A percentile compares a stretch with the other conserved stretches of the same genome.
phyloP scores from a whole-genome alignment of 2,113 vertebrate species.

The Caranx melampygus region DNA sequence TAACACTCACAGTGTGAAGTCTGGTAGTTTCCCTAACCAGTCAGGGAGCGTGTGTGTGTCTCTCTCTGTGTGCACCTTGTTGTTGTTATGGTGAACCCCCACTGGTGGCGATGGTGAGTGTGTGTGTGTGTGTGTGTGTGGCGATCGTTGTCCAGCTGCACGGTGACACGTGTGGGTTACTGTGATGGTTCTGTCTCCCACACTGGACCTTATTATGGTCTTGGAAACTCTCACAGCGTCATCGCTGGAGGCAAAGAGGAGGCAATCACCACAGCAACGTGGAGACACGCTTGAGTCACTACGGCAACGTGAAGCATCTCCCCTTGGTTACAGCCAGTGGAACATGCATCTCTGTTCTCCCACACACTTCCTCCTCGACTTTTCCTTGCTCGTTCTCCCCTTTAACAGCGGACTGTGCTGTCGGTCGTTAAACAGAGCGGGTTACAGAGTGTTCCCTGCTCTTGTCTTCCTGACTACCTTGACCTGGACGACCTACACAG shows the following conservation, averaged over 20 bases:
- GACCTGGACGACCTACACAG: too few relatives aligned
- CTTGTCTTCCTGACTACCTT: too few relatives aligned
- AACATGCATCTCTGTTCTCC: conserved; percentile 59
- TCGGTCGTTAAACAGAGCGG: not conserved
- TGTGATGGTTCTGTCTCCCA: conserved; percentile 38
- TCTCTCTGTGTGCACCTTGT: not conserved
- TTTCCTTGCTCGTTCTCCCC: not conserved
- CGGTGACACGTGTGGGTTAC: not conserved
- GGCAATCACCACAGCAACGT: conserved; percentile 69
- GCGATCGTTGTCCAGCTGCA: not conserved
- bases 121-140: not conserved
- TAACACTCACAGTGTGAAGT: not conserved
- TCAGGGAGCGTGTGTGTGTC: too few relatives aligned
- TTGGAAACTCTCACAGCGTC: conserved; percentile 53
- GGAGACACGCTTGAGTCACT: conserved; percentile 66
- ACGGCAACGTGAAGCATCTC: conserved; percentile 73
- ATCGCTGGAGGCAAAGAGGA: conserved; percentile 60
- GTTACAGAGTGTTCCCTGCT: too few relatives aligned
- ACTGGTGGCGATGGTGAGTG: not conserved
- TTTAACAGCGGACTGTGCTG: conserved; percentile 2
- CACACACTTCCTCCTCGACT: conserved; percentile 56
- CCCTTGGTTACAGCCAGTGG: conserved; percentile 59
- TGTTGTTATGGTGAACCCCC: not conserved
- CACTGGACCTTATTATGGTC: conserved; percentile 30
- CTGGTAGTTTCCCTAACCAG: conserved; percentile 9